Percentiles rank a stretch among this genome's conserved stretches.
These are phyloP conservation scores for Rhagonycha lutea DNA, from an alignment of 2,888 invertebrate species.

Conservation along the genomic window DNA sequence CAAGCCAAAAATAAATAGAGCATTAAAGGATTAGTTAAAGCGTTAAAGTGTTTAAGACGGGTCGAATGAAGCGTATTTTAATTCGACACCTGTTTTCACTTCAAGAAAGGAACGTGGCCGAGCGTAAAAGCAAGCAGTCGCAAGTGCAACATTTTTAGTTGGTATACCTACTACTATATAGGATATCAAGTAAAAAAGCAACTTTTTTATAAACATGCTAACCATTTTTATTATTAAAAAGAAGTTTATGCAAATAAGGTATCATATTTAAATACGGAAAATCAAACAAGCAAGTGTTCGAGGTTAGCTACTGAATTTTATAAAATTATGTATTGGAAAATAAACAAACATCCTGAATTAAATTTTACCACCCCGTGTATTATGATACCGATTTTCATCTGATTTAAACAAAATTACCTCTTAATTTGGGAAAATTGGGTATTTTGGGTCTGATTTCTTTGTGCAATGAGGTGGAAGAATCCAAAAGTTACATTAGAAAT, in stretches of 20 bases:
- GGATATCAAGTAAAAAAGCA: constrained; percentile 37
- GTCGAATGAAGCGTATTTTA: constrained; percentile 39
- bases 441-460: too few species aligned
- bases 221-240: constrained; percentile 3
- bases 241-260: constrained; percentile 15
- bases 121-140: constrained; percentile 38
- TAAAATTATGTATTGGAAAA: neutral
- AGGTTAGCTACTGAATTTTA: neutral
- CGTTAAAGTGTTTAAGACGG: constrained; percentile 38
- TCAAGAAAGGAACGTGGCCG: constrained; percentile 36
- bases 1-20: constrained; percentile 6
- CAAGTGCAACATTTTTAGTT: constrained; percentile 36
- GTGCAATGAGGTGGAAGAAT: too few species aligned
- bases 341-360: neutral
- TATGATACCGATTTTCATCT: too few species aligned
- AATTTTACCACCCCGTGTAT: too few species aligned
- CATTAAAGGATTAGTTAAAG: constrained; percentile 26
- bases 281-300: neutral
- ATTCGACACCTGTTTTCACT: constrained; percentile 41
- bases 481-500: too few species aligned
- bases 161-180: constrained; percentile 7
- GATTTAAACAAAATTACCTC: too few species aligned
- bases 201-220: constrained; percentile 37
- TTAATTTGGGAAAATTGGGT: too few species aligned
- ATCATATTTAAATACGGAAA: constrained; percentile 1